A percentile compares a stretch with the other conserved stretches of the same genome.
Conservation (phyloP, 2,888 invertebrate genomes). For the Malachius bipustulatus region DNA sequence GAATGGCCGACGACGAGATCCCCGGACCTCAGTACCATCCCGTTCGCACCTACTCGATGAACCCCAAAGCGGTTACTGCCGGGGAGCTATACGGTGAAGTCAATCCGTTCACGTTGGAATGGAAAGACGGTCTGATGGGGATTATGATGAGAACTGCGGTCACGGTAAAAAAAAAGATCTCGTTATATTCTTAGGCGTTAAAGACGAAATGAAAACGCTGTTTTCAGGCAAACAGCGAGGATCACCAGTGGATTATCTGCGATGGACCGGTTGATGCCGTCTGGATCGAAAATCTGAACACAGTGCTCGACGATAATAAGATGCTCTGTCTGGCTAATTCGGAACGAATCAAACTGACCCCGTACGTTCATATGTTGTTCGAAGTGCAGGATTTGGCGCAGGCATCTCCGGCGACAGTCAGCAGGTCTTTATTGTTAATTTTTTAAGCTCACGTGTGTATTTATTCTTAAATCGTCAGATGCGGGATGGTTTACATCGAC, state of each 20-base stretch:
- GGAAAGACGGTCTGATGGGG: conserved; percentile 81
- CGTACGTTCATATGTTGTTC: conserved; percentile 82
- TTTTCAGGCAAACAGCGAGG: conserved; percentile 40
- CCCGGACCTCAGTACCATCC: conserved; percentile 52
- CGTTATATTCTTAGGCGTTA: too few species aligned
- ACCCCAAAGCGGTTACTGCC: conserved; percentile 79
- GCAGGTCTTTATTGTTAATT: conserved; percentile 36
- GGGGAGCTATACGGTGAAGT: conserved; percentile 85
- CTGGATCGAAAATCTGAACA: conserved; percentile 92
- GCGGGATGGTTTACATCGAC: conserved; percentile 87
- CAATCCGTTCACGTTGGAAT: conserved; percentile 72
- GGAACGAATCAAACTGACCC: conserved; percentile 78
- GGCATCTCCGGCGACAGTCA: conserved; percentile 85
- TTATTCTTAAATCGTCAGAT: conserved; percentile 33
- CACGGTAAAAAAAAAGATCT: conserved; percentile 37
- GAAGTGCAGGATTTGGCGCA: conserved; percentile 76
- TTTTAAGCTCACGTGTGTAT: conserved; percentile 3
- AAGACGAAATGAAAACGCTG: too few species aligned
- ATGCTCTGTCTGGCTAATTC: conserved; percentile 87
- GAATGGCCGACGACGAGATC: conserved; percentile 49
- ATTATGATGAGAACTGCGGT: conserved; percentile 50
- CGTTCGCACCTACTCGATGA: conserved; percentile 69
- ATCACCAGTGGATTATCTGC: conserved; percentile 86
- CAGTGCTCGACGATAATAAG: conserved; percentile 86
- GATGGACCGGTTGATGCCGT: conserved; percentile 88